Conservation (phyloP, 2,797 vertebrate genomes). For the Enteromius mattozi region DNA sequence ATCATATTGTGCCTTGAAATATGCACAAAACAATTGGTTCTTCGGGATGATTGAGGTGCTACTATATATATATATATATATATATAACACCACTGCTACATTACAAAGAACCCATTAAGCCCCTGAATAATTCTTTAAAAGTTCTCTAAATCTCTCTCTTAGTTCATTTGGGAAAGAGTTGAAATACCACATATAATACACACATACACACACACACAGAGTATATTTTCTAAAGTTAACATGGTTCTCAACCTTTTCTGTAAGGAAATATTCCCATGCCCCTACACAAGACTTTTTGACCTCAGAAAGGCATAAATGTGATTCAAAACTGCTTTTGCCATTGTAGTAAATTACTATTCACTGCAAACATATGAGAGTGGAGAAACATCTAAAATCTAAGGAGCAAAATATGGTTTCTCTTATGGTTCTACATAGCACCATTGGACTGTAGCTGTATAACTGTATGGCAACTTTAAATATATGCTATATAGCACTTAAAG, state of each 20-base stretch:
- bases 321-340: neutral
- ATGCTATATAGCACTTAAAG: neutral
- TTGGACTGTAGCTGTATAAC: too few relatives aligned
- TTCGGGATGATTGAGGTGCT: neutral
- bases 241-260: neutral
- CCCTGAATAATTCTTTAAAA: neutral
- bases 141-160: neutral
- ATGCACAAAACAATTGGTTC: neutral
- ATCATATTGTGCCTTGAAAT: neutral
- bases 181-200: neutral
- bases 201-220: too few relatives aligned
- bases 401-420: too few relatives aligned
- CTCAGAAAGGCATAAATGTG: too few relatives aligned
- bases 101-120: neutral
- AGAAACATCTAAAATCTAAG: too few relatives aligned
- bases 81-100: neutral
- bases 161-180: neutral
- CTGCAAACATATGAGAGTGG: neutral
- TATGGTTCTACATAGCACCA: too few relatives aligned
- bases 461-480: neutral
- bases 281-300: too few relatives aligned
- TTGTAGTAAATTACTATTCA: too few relatives aligned
- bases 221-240: neutral
- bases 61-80: too few relatives aligned
- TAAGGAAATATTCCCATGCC: too few relatives aligned